These are phyloP conservation scores for Seira musarum DNA, from an alignment of 2,888 invertebrate genomes.

Conservation along the genomic window DNA sequence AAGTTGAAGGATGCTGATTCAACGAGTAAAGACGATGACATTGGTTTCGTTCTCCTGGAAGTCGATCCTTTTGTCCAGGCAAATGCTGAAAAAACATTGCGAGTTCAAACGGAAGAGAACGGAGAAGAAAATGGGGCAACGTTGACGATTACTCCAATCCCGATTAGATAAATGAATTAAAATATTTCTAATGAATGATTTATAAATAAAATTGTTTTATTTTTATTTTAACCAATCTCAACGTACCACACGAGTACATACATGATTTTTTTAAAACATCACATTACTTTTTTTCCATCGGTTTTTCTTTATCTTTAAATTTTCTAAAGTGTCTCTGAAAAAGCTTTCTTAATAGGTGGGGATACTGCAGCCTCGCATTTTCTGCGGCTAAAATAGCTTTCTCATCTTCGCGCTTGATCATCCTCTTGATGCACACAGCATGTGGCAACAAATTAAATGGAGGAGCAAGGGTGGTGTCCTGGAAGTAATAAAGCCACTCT, in stretches of 20 bases:
- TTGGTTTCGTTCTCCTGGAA: slow-evolving; percentile 57
- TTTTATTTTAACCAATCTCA: no score
- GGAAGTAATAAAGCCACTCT: slow-evolving; percentile 82
- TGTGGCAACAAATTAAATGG: slow-evolving; percentile 83
- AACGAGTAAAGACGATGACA: slow-evolving; percentile 61
- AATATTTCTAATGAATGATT: not conserved
- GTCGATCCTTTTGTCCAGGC: slow-evolving; percentile 58
- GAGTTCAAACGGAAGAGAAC: slow-evolving; percentile 42
- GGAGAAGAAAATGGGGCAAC: slow-evolving; percentile 56
- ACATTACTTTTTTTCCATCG: no score
- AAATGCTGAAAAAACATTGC: slow-evolving; percentile 47
- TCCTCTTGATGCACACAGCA: slow-evolving; percentile 36
- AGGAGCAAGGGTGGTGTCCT: slow-evolving; percentile 80
- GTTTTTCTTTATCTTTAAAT: no score
- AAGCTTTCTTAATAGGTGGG: slow-evolving; percentile 76
- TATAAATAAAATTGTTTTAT: no score
- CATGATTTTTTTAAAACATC: no score
- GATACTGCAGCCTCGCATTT: slow-evolving; percentile 75
- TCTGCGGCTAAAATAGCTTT: not conserved
- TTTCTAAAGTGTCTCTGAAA: slow-evolving; percentile 77
- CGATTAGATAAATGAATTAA: slow-evolving; percentile 3
- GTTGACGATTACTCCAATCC: slow-evolving; percentile 53
- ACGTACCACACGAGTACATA: no score
- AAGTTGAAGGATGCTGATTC: slow-evolving; percentile 65
- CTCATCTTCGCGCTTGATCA: slow-evolving; percentile 72